A percentile compares a stretch with the other conserved stretches of the same genome.
Evolutionary conservation across 1,140 invertebrate genomes (phyloP).

Genomic region (Drosophila seguyi): DNA sequence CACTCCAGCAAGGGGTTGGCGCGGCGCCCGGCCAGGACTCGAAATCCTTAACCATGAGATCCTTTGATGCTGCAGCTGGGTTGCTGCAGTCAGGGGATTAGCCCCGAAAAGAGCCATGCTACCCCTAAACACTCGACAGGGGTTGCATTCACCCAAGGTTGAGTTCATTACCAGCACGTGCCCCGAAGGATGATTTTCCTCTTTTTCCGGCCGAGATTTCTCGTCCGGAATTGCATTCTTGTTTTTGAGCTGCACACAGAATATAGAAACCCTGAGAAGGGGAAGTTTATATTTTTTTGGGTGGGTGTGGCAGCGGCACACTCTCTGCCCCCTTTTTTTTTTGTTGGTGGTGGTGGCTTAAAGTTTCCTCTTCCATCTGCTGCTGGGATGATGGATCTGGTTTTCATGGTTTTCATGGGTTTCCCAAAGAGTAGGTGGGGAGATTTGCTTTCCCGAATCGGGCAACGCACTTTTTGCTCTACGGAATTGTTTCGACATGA

Average conservation of each 20-base stretch:
- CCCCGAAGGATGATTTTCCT: constrained; percentile 53
- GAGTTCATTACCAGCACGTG: constrained; percentile 80
- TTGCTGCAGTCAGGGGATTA: constrained; percentile 69
- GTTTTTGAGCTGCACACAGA: constrained; percentile 55
- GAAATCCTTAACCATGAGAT: constrained; percentile 15
- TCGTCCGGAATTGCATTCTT: constrained; percentile 67
- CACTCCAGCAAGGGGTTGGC: constrained; percentile 46
- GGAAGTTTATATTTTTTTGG: constrained; percentile 13
- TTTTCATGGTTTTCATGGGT: constrained; percentile 15
- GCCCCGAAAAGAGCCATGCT: constrained; percentile 21
- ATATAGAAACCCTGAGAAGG: neutral
- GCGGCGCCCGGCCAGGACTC: too few relatives aligned
- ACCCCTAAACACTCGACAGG: constrained; percentile 48
- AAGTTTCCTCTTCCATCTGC: constrained; percentile 34
- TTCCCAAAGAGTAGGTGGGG: neutral
- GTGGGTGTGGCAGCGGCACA: constrained; percentile 20
- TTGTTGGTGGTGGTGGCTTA: constrained; percentile 60
- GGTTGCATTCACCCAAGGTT: constrained; percentile 59
- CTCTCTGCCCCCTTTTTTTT: constrained; percentile 13
- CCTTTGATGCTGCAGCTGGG: constrained; percentile 73
- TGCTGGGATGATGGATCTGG: constrained; percentile 41
- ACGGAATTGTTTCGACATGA: constrained; percentile 37
- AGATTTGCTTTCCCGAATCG: constrained; percentile 17
- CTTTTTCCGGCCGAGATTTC: constrained; percentile 68
- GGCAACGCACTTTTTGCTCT: constrained; percentile 20